Conservation (phyloP, 2,113 vertebrate species). For the Pterocles orientalis region DNA sequence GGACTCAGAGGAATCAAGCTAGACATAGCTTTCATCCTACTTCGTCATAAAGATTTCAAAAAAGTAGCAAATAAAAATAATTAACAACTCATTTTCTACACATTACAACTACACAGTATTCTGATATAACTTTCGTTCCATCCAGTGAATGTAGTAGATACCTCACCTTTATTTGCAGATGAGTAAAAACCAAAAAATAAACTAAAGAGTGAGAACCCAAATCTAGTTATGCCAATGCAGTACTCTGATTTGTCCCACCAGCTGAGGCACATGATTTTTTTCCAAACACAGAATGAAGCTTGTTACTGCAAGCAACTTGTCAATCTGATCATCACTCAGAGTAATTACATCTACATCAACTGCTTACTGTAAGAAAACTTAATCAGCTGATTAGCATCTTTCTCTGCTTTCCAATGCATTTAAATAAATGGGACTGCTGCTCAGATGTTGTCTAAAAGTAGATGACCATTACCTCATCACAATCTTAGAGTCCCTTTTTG, state of each 20-base stretch:
- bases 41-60: conserved; percentile 7
- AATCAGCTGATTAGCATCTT: conserved; percentile 29
- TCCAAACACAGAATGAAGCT: not conserved
- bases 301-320: not conserved
- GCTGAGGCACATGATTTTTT: not conserved
- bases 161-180: not conserved
- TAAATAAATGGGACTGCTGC: conserved; percentile 1
- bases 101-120: conserved; percentile 26
- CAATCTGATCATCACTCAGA: not conserved
- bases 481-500: not conserved
- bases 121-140: not conserved
- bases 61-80: conserved; percentile 17
- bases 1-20: conserved; percentile 53
- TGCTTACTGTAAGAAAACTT: not conserved
- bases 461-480: not conserved
- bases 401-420: conserved; percentile 42
- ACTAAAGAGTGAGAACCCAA: not conserved
- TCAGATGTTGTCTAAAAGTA: not conserved
- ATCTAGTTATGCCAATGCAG: not conserved
- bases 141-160: not conserved
- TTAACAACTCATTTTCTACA: conserved; percentile 3
- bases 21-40: conserved; percentile 40
- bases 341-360: conserved; percentile 13
- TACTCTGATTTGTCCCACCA: not conserved
- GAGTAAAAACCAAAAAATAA: not conserved